Percentiles rank a stretch among this genome's conserved stretches.
phyloP scores from a whole-genome alignment of 2,888 invertebrate genomes.

The Xanthorhoe spadicearia region DNA sequence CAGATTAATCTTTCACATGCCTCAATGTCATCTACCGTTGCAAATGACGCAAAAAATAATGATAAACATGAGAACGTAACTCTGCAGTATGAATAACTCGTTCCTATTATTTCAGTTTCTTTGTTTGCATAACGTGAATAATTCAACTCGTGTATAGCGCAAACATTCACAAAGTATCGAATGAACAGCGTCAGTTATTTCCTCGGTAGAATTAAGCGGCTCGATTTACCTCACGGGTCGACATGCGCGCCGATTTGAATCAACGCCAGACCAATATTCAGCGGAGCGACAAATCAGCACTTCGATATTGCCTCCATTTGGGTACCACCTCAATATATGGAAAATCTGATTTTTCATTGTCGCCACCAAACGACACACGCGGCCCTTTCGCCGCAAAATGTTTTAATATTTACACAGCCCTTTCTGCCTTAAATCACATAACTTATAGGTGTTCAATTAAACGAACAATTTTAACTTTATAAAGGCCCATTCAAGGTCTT shows the following conservation, averaged over 20 bases:
- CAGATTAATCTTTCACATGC: constrained; percentile 76
- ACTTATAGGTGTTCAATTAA: constrained; percentile 58
- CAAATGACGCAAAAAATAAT: constrained; percentile 74
- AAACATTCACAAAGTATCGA: constrained; percentile 28
- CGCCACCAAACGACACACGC: constrained; percentile 48
- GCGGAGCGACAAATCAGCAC: constrained; percentile 82
- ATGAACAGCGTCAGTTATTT: constrained; percentile 47
- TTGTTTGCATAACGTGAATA: constrained; percentile 24
- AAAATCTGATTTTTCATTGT: constrained; percentile 78
- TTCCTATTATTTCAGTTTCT: constrained; percentile 31
- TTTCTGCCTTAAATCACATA: constrained; percentile 46
- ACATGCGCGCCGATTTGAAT: constrained; percentile 75
- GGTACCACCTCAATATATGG: constrained; percentile 76
- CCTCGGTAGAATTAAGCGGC: constrained; percentile 61
- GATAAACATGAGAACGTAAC: constrained; percentile 60
- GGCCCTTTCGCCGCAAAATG: constrained; percentile 38
- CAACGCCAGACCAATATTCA: constrained; percentile 81
- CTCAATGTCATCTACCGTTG: constrained; percentile 74
- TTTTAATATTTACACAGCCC: constrained; percentile 54
- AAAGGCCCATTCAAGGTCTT: constrained; percentile 62
- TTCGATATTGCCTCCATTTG: constrained; percentile 83
- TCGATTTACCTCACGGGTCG: constrained; percentile 62
- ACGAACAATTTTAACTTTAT: constrained; percentile 61
- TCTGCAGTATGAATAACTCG: constrained; percentile 44
- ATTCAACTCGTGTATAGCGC: constrained; percentile 13